Conservation (phyloP, 1,140 invertebrate species). For the Micrasema longulum region DNA sequence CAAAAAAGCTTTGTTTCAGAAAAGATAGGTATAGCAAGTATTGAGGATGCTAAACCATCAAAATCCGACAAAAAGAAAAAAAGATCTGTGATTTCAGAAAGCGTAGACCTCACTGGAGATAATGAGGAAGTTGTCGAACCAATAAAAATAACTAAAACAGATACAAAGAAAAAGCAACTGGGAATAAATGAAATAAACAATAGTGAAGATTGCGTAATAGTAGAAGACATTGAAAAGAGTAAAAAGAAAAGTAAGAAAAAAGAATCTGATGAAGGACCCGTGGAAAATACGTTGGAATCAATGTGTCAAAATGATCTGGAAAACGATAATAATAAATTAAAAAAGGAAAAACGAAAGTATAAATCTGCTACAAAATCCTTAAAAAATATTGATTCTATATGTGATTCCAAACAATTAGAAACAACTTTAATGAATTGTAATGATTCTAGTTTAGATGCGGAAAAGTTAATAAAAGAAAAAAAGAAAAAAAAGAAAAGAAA, state of each 20-base stretch:
- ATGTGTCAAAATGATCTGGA: no score
- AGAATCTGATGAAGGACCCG: no score
- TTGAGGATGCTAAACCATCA: no score
- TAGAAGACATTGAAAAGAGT: neutral
- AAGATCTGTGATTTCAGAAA: neutral
- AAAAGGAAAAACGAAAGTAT: no score
- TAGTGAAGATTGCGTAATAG: neutral
- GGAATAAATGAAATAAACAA: neutral
- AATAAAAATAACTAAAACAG: neutral
- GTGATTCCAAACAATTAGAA: no score
- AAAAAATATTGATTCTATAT: no score
- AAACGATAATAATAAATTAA: no score
- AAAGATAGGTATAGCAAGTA: neutral
- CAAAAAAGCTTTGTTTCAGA: neutral
- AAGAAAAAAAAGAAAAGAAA: no score
- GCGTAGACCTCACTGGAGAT: no score
- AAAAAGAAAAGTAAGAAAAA: neutral
- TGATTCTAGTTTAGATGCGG: neutral
- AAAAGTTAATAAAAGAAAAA: neutral
- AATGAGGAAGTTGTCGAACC: neutral
- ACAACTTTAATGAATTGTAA: no score
- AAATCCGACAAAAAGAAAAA: neutral
- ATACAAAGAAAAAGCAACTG: neutral
- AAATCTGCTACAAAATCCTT: no score
- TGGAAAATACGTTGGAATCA: no score